Evolutionary conservation across 2,797 vertebrate species (phyloP).

Genomic region (Pogonophryne albipinna): DNA sequence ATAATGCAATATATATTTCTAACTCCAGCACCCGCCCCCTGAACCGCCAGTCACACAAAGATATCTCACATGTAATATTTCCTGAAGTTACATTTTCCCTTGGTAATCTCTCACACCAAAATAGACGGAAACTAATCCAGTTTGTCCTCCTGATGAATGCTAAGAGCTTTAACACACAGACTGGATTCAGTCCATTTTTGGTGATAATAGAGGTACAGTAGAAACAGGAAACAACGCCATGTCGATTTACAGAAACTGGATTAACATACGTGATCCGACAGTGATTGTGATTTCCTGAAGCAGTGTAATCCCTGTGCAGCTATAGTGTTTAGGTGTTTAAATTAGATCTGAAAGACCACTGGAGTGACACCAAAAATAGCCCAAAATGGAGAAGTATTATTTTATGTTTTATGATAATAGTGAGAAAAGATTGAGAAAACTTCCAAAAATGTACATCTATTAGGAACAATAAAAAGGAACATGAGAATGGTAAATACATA

Average conservation of each 20-base stretch:
- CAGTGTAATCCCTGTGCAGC: background rate
- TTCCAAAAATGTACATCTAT: background rate
- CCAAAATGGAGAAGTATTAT: fast-evolving
- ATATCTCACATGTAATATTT: conserved; percentile 12
- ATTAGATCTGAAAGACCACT: background rate
- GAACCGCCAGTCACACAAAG: background rate
- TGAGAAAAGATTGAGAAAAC: background rate
- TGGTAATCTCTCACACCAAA: conserved; percentile 35
- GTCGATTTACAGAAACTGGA: conserved; percentile 15
- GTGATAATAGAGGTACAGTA: background rate
- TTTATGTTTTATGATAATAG: background rate
- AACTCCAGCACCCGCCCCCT: background rate
- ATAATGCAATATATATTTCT: background rate
- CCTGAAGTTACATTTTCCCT: conserved; percentile 33
- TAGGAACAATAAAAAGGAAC: background rate
- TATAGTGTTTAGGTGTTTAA: background rate
- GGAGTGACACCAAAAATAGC: background rate
- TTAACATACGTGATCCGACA: background rate
- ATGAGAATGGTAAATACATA: background rate
- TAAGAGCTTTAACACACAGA: conserved; percentile 32
- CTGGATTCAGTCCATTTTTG: conserved; percentile 20
- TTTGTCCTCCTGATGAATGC: conserved; percentile 34
- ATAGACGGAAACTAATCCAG: conserved; percentile 43
- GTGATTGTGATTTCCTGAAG: background rate
- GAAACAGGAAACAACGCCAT: background rate